Evolutionary conservation across 2,113 vertebrate species (phyloP).

Genomic region (Romanogobio albipinnatus): DNA sequence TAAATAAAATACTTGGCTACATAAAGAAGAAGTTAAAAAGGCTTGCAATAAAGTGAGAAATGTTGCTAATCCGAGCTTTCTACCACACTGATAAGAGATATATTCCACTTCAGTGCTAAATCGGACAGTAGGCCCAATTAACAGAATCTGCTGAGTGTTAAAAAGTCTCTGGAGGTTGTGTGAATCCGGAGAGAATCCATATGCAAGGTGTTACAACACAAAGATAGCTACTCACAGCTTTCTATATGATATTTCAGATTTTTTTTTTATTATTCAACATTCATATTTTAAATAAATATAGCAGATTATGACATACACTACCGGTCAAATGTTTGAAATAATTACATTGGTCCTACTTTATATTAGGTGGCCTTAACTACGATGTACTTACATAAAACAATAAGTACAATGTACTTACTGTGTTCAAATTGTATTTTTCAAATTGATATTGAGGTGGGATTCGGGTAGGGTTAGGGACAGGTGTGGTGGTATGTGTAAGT

Average conservation of each 20-base stretch:
- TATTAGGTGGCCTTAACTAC: too few species aligned
- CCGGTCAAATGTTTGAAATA: too few species aligned
- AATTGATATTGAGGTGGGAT: too few species aligned
- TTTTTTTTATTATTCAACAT: background rate
- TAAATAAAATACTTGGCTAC: background rate
- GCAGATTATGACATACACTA: background rate
- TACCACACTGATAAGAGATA: slow-evolving; percentile 14
- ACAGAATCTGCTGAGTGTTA: background rate
- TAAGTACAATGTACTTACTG: too few species aligned
- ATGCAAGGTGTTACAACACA: background rate
- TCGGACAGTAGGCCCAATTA: slow-evolving; percentile 42
- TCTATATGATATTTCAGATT: background rate
- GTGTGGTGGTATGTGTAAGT: too few species aligned
- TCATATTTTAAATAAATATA: background rate
- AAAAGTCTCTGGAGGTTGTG: background rate
- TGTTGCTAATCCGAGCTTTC: background rate
- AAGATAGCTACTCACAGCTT: background rate
- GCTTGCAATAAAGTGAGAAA: background rate
- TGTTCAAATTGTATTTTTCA: too few species aligned
- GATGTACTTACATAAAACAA: too few species aligned
- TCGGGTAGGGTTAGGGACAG: too few species aligned
- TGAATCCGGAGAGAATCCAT: background rate
- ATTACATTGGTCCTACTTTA: too few species aligned
- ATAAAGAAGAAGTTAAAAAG: background rate
- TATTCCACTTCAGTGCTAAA: slow-evolving; percentile 19